Evolutionary conservation across 2,797 vertebrate genomes (phyloP).

Genomic region (Gila robusta): DNA sequence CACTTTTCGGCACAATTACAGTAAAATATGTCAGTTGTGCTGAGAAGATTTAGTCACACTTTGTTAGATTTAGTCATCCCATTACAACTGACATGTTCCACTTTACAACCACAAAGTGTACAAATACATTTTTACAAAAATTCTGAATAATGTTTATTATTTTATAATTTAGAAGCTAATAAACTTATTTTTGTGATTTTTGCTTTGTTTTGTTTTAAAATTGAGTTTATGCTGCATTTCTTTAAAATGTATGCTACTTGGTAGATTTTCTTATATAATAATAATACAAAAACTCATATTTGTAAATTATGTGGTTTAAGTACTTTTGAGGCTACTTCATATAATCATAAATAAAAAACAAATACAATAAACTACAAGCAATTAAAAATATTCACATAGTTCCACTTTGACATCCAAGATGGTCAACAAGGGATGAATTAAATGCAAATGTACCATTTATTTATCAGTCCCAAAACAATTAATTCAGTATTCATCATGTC

Average conservation of each 20-base stretch:
- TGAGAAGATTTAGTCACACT: background rate
- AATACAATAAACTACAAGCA: background rate
- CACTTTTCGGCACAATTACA: background rate
- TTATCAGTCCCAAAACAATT: background rate
- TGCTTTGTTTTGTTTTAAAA: too few species aligned
- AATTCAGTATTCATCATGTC: constrained; percentile 9
- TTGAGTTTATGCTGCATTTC: background rate
- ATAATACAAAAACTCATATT: background rate
- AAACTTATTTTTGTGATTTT: background rate
- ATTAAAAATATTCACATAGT: background rate
- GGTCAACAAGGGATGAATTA: constrained; percentile 23
- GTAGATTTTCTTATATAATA: background rate
- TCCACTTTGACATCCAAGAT: background rate
- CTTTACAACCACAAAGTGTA: background rate
- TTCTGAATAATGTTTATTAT: background rate
- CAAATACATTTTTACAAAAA: background rate
- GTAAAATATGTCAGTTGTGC: background rate
- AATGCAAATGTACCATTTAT: constrained; percentile 20
- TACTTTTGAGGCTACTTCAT: background rate
- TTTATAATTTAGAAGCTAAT: background rate
- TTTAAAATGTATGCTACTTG: background rate
- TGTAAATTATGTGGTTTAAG: background rate
- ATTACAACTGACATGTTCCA: background rate
- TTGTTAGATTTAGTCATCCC: background rate
- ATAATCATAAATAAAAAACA: background rate